These are phyloP conservation scores for human (Homo sapiens) DNA, from an alignment of 2,113 vertebrate species.

Conservation along the genomic window DNA sequence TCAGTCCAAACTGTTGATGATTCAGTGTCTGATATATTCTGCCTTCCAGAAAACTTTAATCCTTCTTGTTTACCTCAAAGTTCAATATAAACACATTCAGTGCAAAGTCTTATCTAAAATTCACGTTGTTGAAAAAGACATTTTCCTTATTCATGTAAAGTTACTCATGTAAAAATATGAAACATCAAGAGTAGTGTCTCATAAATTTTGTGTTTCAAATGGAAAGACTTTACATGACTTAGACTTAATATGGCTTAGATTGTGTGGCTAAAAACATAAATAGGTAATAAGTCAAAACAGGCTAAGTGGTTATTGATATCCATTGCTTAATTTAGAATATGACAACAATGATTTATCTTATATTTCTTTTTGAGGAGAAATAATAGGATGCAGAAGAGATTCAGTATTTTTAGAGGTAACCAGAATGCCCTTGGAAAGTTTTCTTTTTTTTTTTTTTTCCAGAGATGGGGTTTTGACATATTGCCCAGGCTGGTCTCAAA, in stretches of 20 bases:
- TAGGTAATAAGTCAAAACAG: background rate
- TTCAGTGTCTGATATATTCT: background rate
- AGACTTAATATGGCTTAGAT: background rate
- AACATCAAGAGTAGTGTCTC: background rate
- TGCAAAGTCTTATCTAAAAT: background rate
- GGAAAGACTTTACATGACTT: background rate
- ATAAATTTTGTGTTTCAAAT: constrained; percentile 1
- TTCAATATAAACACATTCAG: background rate
- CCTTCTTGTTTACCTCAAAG: background rate
- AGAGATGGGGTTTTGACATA: no score
- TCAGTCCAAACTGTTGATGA: background rate
- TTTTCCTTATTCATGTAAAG: background rate
- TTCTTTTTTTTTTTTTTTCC: no score
- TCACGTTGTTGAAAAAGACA: background rate
- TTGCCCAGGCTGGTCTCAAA: no score
- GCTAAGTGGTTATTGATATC: background rate
- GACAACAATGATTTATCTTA: background rate
- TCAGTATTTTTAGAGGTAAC: background rate
- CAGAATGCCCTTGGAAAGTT: background rate
- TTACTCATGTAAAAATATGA: background rate
- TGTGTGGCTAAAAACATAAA: background rate
- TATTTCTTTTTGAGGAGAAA: background rate
- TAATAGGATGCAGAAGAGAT: background rate
- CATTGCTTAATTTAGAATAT: background rate
- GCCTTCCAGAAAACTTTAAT: background rate